A percentile compares a stretch with the other conserved stretches of the same genome.
These are phyloP conservation scores for Archegozetes longisetosus DNA, from an alignment of 1,140 invertebrate genomes.

Conservation along the genomic window DNA sequence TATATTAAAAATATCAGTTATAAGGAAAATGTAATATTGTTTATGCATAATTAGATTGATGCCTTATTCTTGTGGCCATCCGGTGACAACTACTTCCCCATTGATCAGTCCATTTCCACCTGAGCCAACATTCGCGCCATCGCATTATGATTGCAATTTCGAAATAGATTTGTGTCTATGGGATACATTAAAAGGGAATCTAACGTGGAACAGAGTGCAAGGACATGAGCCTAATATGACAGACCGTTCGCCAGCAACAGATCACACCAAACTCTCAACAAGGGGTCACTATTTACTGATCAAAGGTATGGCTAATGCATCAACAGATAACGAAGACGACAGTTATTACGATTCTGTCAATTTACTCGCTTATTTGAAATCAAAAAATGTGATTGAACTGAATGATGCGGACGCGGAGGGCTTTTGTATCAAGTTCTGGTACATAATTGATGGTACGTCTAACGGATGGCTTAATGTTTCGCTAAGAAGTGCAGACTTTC, in stretches of 20 bases:
- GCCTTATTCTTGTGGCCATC: conserved; percentile 2
- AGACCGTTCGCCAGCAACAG: not conserved
- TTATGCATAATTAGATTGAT: not conserved
- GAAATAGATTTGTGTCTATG: conserved; percentile 13
- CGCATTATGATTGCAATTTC: conserved; percentile 16
- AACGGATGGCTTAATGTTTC: conserved; percentile 1
- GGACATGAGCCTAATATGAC: not conserved
- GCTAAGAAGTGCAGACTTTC: not conserved
- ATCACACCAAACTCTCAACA: no score
- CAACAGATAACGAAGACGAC: not conserved
- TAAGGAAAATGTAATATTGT: no score
- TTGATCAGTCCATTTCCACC: conserved; percentile 2
- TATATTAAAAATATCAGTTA: no score
- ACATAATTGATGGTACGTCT: not conserved
- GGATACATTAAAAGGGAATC: not conserved
- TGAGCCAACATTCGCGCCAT: not conserved
- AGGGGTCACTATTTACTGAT: not conserved
- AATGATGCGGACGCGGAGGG: not conserved
- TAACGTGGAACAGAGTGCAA: not conserved
- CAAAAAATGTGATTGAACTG: not conserved
- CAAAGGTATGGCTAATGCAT: not conserved
- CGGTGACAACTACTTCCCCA: conserved; percentile 1
- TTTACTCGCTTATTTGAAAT: not conserved
- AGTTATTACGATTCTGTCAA: not conserved
- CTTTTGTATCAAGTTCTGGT: conserved; percentile 4